Evolutionary conservation across 2,113 vertebrate species (phyloP), one percentile per base, ranked within the genome.

Genomic region (Cyrtonyx montezumae): DNA sequence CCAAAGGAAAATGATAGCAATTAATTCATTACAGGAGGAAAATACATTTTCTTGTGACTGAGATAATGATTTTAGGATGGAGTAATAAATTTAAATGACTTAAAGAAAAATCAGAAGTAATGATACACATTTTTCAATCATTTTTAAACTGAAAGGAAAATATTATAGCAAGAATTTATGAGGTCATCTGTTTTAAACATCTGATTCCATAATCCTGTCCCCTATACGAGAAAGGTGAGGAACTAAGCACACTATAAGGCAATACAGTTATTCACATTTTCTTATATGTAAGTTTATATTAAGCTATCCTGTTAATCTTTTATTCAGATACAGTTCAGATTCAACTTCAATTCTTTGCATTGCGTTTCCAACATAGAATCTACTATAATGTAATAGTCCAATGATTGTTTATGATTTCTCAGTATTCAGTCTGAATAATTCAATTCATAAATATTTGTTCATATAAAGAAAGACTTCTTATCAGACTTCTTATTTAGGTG

Each of bases 141-240:
- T 7, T 74, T 84, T 85, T 80, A 61, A 88, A 55, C 3, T 6
- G 48, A 83, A 71, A 28, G 6, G 4, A 7, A 94, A 82, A 75
- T 66, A 3, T 51, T 58, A 2, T 42, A 26, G 8, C 30, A 62
- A 55, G 16, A 71, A 28, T 43, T 32, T 70, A 67, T 36, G 23
- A 91, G 2, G 42, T 1, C 5, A 58, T 19, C 32, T 46, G 3
- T 42, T 69, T 89, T 78, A 86, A 84, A 66, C 5, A 13, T 25
- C 11, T 92, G 82, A 71, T 89, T 88, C 74, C 90, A 11, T 73
- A 93, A 92, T 73, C 21, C 23, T 80, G 58, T 83, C 19, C 86
- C 25, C 7, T 67, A 28, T 28, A 73, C 67, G 45, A 56, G 6
- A 88, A 87, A n/a, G 13, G 4, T 87, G 49, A 84, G 53, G 49